Evolutionary conservation across 37 sponge, comb jelly and placozoan genomes (phyloP), one percentile per base, ranked within the genome.

Genomic region (Petrosia ficiformis): DNA sequence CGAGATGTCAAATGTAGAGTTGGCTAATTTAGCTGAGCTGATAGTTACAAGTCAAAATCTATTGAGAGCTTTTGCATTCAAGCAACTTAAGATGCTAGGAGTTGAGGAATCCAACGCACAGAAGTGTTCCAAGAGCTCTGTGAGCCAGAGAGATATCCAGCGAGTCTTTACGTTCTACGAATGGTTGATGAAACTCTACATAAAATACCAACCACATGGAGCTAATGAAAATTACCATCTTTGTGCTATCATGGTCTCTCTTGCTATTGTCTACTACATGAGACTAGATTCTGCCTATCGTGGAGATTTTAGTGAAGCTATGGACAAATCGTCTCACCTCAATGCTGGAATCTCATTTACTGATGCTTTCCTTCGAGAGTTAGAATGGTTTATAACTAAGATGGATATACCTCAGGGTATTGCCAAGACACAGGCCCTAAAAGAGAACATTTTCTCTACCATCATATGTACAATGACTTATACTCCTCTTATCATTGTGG

Each of bases 391-490:
- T 52, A 68, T 89, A 19, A 48, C 66, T 41, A 48, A 88, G 25
- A 42, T 92, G 36, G 44, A 65, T 36, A 67, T 95, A 30, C 96
- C 92, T 4, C 8, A 28, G 14, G 96, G 96, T 4, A 89, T 95
- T 35, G 92, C 96, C 34, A 91, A 88, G 74, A 95, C 96, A 14
- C 74, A 80, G 54, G 96, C 87, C 11, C 76, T 95, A 52, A 89
- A 88, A 40, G 96, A 96, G 82, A 96, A 96, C 71, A 24, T 96
- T 22, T 96, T 96, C 79, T 86, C 90, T 26, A 92, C 75, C 43
- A 87, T 89, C 39, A 72, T 85, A 2, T 96, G 96, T 57, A 85
- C 90, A 3, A 75, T 82, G 66, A 88, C 86, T 0, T 80, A 85
- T 63, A 89, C 82, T 35, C 96, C 96, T 36, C 73, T 96, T 1